A percentile compares a stretch with the other conserved stretches of the same genome.
phyloP scores from a whole-genome alignment of 2,888 invertebrate species.

The Caradrina kadenii region DNA sequence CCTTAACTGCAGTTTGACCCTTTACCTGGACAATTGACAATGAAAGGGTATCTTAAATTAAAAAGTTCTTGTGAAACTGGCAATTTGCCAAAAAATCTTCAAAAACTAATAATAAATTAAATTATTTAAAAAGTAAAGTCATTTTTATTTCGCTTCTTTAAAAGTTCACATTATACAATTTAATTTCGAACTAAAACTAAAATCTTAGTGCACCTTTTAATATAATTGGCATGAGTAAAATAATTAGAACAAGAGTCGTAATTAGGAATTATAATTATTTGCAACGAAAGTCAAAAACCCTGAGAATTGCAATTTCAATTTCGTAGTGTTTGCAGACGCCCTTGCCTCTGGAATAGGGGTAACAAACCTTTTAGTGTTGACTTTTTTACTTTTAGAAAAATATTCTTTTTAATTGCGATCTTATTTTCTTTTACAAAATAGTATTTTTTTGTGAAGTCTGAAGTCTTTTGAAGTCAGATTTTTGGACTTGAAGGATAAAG shows the following conservation, averaged over 20 bases:
- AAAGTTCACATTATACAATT: slow-evolving; percentile 21
- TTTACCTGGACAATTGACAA: slow-evolving; percentile 40
- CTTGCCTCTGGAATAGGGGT: slow-evolving; percentile 29
- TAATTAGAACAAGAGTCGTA: slow-evolving; percentile 30
- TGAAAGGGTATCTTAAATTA: slow-evolving; percentile 10
- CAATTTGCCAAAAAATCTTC: too few relatives aligned
- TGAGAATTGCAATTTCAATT: slow-evolving; percentile 57
- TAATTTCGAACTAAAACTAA: slow-evolving; percentile 20
- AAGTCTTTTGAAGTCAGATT: too few relatives aligned
- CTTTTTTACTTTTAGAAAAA: slow-evolving; percentile 19
- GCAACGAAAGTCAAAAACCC: slow-evolving; percentile 31
- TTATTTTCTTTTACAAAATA: too few relatives aligned
- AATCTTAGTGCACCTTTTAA: slow-evolving; percentile 12
- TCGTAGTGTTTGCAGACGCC: slow-evolving; percentile 50
- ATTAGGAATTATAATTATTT: slow-evolving; percentile 34
- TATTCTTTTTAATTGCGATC: slow-evolving; percentile 18
- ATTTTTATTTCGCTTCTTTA: slow-evolving; percentile 3
- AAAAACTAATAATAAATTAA: too few relatives aligned
- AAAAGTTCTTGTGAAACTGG: background rate
- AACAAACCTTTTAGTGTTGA: slow-evolving; percentile 39
- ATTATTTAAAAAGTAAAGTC: background rate
- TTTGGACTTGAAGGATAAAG: too few relatives aligned
- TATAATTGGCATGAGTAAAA: slow-evolving; percentile 25
- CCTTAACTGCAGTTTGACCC: slow-evolving; percentile 49
- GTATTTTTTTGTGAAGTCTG: too few relatives aligned